Evolutionary conservation across 2,113 vertebrate genomes (phyloP).

Genomic region (Podarcis raffonei): DNA sequence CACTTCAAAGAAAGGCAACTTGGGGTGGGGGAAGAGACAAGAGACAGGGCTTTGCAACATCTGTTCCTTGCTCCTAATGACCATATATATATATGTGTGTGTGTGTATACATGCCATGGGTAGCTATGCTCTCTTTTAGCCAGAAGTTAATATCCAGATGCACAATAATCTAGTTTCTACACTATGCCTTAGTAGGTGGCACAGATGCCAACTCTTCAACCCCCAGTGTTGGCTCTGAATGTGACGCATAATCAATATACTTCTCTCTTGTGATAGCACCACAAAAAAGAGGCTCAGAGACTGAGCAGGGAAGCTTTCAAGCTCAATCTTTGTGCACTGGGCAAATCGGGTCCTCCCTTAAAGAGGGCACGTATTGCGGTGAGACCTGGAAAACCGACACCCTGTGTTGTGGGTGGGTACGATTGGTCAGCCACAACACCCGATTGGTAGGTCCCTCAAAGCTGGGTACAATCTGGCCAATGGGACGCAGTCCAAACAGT

Average conservation of each 20-base stretch:
- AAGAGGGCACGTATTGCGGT: no score
- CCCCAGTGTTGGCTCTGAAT: constrained; percentile 38
- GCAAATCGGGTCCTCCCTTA: background rate
- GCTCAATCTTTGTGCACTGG: constrained; percentile 36
- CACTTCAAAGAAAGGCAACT: constrained; percentile 75
- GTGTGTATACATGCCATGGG: background rate
- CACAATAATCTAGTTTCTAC: constrained; percentile 46
- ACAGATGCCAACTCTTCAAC: constrained; percentile 63
- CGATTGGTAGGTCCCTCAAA: no score
- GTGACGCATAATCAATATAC: constrained; percentile 66
- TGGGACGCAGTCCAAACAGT: no score
- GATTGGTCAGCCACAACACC: no score
- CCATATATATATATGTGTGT: constrained; percentile 40
- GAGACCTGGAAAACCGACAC: no score
- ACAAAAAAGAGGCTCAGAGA: constrained; percentile 41
- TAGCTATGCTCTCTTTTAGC: constrained; percentile 62
- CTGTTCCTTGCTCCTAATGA: constrained; percentile 75
- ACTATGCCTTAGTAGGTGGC: constrained; percentile 58
- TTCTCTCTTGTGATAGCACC: constrained; percentile 41
- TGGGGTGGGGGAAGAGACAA: no score
- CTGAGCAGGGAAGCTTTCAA: constrained; percentile 51
- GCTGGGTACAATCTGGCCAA: no score
- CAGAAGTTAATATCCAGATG: constrained; percentile 64
- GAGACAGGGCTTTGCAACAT: constrained; percentile 67
- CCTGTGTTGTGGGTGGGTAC: no score